Percentiles rank a stretch among this genome's conserved stretches.
Evolutionary conservation across 2,113 vertebrate species (phyloP).

Genomic region (Hippoglossus stenolepis): DNA sequence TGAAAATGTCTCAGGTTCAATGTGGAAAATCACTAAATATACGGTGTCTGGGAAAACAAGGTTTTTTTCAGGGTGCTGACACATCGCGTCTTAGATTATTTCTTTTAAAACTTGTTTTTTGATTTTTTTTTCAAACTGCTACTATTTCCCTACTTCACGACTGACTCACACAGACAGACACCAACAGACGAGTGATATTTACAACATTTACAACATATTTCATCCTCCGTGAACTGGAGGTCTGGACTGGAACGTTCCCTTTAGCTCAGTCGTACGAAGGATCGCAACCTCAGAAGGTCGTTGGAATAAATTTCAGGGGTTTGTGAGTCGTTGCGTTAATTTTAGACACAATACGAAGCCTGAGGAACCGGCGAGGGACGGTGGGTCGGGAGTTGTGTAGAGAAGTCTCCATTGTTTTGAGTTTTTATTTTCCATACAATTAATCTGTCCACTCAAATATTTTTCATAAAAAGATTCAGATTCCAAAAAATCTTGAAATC

Average conservation of each 20-base stretch:
- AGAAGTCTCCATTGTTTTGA: constrained; percentile 25
- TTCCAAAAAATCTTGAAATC: too few species aligned
- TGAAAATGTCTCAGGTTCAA: constrained; percentile 18
- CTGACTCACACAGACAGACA: constrained; percentile 61
- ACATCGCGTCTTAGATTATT: constrained; percentile 14
- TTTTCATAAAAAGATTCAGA: too few species aligned
- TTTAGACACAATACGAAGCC: constrained; percentile 37
- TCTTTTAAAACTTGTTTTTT: constrained; percentile 39
- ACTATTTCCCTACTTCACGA: constrained; percentile 71
- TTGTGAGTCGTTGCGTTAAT: not conserved
- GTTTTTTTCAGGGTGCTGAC: constrained; percentile 38
- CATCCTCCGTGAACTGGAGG: constrained; percentile 30
- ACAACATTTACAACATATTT: constrained; percentile 67
- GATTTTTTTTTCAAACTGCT: constrained; percentile 38
- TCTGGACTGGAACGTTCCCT: not conserved
- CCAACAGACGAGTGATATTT: constrained; percentile 53
- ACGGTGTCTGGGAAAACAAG: not conserved
- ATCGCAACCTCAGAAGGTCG: too few species aligned
- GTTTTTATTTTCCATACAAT: too few species aligned
- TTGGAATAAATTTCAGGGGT: too few species aligned
- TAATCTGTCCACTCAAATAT: too few species aligned
- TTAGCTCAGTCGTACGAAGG: not conserved
- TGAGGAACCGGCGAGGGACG: too few species aligned
- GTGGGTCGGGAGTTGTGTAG: not conserved
- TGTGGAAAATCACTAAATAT: constrained; percentile 6